Percentiles rank a stretch among this genome's conserved stretches.
These are phyloP conservation scores for Chirona hameri DNA, from an alignment of 2,888 invertebrate species.

Conservation along the genomic window DNA sequence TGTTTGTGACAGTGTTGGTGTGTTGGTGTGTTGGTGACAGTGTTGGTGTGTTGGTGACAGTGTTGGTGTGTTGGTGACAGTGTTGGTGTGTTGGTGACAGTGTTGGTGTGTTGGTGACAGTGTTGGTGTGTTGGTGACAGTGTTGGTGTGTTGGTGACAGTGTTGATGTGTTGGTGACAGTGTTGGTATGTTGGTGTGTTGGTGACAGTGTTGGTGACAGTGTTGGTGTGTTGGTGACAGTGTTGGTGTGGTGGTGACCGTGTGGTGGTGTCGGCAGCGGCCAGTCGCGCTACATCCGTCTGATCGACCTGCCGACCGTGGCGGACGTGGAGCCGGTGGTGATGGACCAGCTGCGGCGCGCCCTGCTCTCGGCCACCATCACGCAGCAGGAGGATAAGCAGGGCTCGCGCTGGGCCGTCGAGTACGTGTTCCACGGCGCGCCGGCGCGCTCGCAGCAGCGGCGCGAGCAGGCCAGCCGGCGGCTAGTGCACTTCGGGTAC, in stretches of 20 bases:
- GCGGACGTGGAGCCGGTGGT: conserved; percentile 40
- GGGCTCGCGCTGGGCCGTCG: conserved; percentile 54
- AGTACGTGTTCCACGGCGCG: conserved; percentile 34
- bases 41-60: no score
- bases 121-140: no score
- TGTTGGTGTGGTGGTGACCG: no score
- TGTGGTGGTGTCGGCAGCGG: not conserved
- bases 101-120: no score
- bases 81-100: no score
- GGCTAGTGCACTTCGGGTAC: conserved; percentile 85
- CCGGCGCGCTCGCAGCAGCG: conserved; percentile 30
- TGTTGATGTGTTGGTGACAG: not conserved
- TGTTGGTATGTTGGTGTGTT: no score
- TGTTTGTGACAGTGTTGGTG: no score
- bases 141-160: no score
- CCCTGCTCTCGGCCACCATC: conserved; percentile 77
- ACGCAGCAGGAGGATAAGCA: conserved; percentile 40
- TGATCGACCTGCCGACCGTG: conserved; percentile 46
- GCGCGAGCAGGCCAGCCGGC: conserved; percentile 53
- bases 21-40: no score
- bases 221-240: no score
- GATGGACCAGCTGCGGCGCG: conserved; percentile 63
- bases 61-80: not conserved
- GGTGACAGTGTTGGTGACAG: no score
- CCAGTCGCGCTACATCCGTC: conserved; percentile 30